Percentiles rank a stretch among this genome's conserved stretches.
These are phyloP conservation scores for Hemithea aestivaria DNA, from an alignment of 2,888 invertebrate species.

Conservation along the genomic window DNA sequence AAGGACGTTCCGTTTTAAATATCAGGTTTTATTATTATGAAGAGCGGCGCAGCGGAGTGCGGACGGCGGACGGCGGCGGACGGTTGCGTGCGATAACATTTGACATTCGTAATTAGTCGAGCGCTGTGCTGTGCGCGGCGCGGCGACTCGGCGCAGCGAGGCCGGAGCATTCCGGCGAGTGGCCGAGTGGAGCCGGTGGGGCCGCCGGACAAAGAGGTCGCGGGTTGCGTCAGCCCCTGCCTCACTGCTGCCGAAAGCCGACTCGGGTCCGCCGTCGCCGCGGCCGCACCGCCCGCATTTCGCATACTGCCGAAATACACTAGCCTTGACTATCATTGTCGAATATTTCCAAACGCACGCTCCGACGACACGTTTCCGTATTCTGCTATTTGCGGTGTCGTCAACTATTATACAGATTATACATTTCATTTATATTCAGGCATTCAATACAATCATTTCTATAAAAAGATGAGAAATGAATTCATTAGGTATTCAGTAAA, in stretches of 20 bases:
- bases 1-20: constrained; percentile 80
- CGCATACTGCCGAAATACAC: constrained; percentile 57
- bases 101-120: constrained; percentile 79
- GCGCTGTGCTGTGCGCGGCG: constrained; percentile 52
- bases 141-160: constrained; percentile 8
- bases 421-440: constrained; percentile 9
- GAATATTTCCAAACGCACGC: constrained; percentile 47
- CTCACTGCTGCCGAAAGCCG: no score
- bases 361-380: constrained; percentile 42
- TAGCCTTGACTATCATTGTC: constrained; percentile 60
- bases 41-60: constrained; percentile 78
- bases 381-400: constrained; percentile 32
- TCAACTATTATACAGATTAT: constrained; percentile 15
- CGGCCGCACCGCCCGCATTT: constrained; percentile 43
- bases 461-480: constrained; percentile 7
- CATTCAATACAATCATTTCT: constrained; percentile 2
- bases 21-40: constrained; percentile 80
- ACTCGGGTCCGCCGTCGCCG: constrained; percentile 23
- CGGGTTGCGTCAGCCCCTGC: constrained; percentile 66
- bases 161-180: constrained; percentile 53
- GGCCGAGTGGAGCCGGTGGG: no score
- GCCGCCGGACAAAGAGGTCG: constrained; percentile 78
- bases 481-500: constrained; percentile 10
- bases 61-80: constrained; percentile 72
- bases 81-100: constrained; percentile 79